Evolutionary conservation across 2,113 vertebrate species (phyloP), one percentile per base, ranked within the genome.

Genomic region (Tenebrosternarchus preto): DNA sequence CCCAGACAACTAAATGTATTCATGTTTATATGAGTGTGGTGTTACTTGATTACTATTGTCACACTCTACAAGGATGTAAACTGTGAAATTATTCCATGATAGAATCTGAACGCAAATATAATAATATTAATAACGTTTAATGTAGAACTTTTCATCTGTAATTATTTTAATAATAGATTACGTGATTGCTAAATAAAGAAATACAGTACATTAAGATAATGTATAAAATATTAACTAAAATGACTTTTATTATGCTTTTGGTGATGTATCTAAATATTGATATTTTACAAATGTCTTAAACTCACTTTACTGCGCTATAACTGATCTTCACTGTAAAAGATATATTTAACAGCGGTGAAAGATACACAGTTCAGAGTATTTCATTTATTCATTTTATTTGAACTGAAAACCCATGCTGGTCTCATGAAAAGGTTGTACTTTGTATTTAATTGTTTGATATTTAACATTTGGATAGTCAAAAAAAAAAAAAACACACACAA

Each of bases 331-430:
- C 29, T 64, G 1, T 27, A 17, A 63, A 27, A 29, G 25, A 16
- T 12, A 11, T 63, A 9, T 12, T 63, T 29, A 4, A 7, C 9
- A 29, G 17, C 11, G 0, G 9, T 60, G 59, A 60, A 68, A 36
- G n/a, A 39, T 39, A 39, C 20, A 67, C 1, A 22, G 9, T 39
- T 17, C 43, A 50, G 20, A 68, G 29, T 22, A 39, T 39, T 36
- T n/a, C 20, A 36, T 36, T 29, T n/a, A 7, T 66, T 29, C 31
- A 17, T 66, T 68, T 11, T 50, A 15, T 50, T 39, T 68, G 5
- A n/a, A 22, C 31, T 36, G 64, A 68, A 64, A n/a, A 68, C 29
- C 20, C 17, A 9, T 66, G 63, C 63, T 66, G 63, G 29, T 64
- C 59, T 76, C 33, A n/a, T 43, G 20, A 53, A 67, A 67, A 11